Evolutionary conservation across 2,113 vertebrate species (phyloP).

Genomic region (Coturnix japonica): DNA sequence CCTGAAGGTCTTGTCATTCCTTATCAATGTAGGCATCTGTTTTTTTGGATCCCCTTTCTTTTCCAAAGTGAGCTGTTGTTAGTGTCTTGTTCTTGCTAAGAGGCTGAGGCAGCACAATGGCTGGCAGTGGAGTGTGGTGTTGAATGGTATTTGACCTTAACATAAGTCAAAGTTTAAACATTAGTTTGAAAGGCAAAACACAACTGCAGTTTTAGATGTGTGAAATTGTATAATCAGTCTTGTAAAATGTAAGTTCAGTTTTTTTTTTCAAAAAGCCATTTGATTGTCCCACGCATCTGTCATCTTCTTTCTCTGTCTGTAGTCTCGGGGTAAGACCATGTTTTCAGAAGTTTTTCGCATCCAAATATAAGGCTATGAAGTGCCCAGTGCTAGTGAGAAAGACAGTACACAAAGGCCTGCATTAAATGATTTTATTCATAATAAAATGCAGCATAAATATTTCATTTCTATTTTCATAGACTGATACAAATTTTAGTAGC

Average conservation of each 20-base stretch:
- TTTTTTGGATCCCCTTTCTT: conserved; percentile 53
- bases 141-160: conserved; percentile 34
- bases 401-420: not conserved
- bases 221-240: not conserved
- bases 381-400: not conserved
- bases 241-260: not conserved
- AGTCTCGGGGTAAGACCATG: not conserved
- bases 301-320: not conserved
- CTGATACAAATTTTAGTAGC: not conserved
- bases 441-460: not conserved
- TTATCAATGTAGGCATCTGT: conserved; percentile 63
- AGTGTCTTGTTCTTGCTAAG: conserved; percentile 46
- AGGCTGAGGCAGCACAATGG: not conserved
- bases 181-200: not conserved
- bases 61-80: conserved; percentile 49
- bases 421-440: not conserved
- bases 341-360: not conserved
- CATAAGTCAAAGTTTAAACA: not conserved
- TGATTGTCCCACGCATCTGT: not conserved
- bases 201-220: not conserved
- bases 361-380: not conserved
- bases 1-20: conserved; percentile 58
- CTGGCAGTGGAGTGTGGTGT: not conserved
- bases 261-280: not conserved
- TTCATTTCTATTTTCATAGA: not conserved